These are phyloP conservation scores for Leguminivora glycinivorella DNA, from an alignment of 1,140 invertebrate species.

Conservation along the genomic window DNA sequence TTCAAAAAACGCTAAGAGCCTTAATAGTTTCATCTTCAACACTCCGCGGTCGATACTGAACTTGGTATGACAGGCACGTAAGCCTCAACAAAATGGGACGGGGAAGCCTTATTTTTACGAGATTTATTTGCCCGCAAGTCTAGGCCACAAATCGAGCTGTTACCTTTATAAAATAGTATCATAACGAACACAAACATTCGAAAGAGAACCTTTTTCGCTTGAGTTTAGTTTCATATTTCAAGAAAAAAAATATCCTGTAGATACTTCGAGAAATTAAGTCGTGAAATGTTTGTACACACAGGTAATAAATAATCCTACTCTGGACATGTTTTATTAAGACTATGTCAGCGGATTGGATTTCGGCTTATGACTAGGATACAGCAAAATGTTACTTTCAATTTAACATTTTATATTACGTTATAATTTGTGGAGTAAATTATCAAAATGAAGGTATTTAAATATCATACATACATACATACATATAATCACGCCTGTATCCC, in stretches of 20 bases:
- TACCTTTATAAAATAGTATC: not conserved
- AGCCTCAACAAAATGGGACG: not conserved
- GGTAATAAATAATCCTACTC: slow-evolving; percentile 2
- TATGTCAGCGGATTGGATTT: not conserved
- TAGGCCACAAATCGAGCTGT: slow-evolving; percentile 2
- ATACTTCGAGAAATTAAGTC: not conserved
- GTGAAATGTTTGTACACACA: slow-evolving; percentile 13
- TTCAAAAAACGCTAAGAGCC: not conserved
- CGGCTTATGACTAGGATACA: not conserved
- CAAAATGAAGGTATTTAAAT: too few relatives aligned
- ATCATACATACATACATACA: too few relatives aligned
- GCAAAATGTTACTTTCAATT: not conserved
- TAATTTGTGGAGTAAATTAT: too few relatives aligned
- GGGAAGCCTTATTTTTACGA: slow-evolving; percentile 14
- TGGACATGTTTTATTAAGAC: slow-evolving; percentile 10
- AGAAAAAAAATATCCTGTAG: not conserved
- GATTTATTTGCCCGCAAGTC: slow-evolving; percentile 11
- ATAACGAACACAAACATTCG: not conserved
- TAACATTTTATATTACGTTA: not conserved
- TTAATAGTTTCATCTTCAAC: slow-evolving; percentile 5
- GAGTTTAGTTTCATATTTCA: not conserved
- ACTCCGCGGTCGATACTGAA: not conserved
- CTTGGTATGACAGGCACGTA: slow-evolving; percentile 9
- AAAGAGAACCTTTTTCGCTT: not conserved
- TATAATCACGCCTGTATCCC: too few relatives aligned